A percentile compares a stretch with the other conserved stretches of the same genome.
Evolutionary conservation across 2,797 vertebrate genomes (phyloP).

Genomic region (Discoglossus pictus): DNA sequence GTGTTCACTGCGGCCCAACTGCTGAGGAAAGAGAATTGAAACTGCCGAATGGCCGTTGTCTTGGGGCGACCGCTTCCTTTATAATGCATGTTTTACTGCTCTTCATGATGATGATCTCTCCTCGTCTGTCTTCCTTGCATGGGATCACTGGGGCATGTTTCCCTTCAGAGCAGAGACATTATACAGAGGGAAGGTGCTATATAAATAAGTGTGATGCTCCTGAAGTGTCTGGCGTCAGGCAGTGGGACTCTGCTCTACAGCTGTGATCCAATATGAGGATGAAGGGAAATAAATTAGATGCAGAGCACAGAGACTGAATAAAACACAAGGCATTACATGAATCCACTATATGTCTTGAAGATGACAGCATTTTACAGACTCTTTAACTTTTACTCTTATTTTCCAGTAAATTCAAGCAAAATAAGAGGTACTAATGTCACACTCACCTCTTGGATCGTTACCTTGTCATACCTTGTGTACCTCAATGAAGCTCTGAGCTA

Average conservation of each 20-base stretch:
- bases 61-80: not conserved
- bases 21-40: too few relatives aligned
- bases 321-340: slow-evolving; percentile 7
- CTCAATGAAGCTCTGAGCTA: too few relatives aligned
- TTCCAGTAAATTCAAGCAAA: too few relatives aligned
- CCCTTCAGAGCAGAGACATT: slow-evolving; percentile 14
- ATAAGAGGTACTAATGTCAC: too few relatives aligned
- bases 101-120: slow-evolving; percentile 27
- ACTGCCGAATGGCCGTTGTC: too few relatives aligned
- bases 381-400: slow-evolving; percentile 11
- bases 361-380: slow-evolving; percentile 1
- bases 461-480: too few relatives aligned
- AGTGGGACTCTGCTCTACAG: slow-evolving; percentile 3
- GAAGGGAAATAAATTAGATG: slow-evolving; percentile 29
- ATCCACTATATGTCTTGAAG: slow-evolving; percentile 20
- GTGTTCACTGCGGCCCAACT: too few relatives aligned
- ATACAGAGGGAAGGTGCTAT: not conserved
- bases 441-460: too few relatives aligned
- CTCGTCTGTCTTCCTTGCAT: slow-evolving; percentile 40
- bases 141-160: slow-evolving; percentile 27
- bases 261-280: slow-evolving; percentile 1
- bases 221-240: slow-evolving; percentile 9
- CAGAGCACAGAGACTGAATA: slow-evolving; percentile 18
- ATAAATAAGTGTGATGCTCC: slow-evolving; percentile 15
- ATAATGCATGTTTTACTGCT: slow-evolving; percentile 40